Conservation (phyloP, 2,888 invertebrate species). For the Philereme vetulata region DNA sequence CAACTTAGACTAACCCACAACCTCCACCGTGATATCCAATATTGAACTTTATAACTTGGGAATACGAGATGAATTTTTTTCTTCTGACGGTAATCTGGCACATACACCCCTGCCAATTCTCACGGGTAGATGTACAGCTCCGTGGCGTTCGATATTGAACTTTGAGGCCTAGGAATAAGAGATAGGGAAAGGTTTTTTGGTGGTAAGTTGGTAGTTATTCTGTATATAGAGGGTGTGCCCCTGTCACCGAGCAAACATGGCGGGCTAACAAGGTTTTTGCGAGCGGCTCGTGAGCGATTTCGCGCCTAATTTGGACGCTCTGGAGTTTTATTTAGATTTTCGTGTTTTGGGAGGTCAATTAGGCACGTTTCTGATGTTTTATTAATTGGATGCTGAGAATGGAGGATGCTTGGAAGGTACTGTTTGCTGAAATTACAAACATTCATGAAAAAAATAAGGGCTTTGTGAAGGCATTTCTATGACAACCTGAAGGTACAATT, state of each 20-base stretch:
- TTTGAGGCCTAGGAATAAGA: constrained; percentile 44
- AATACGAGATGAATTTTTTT: too few relatives aligned
- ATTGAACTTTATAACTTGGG: too few relatives aligned
- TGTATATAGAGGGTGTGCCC: constrained; percentile 82
- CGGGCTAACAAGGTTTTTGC: constrained; percentile 80
- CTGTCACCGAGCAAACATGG: constrained; percentile 82
- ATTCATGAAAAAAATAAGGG: too few relatives aligned
- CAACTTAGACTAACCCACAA: constrained; percentile 46
- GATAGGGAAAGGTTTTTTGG: constrained; percentile 17
- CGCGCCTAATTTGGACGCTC: constrained; percentile 79
- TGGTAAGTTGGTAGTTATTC: constrained; percentile 55
- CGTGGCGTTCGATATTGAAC: constrained; percentile 40
- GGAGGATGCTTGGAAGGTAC: neutral
- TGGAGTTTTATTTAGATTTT: constrained; percentile 47
- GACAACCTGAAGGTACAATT: too few relatives aligned
- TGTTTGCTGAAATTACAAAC: too few relatives aligned
- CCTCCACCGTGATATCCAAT: too few relatives aligned
- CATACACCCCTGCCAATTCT: constrained; percentile 67
- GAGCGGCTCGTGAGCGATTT: constrained; percentile 77
- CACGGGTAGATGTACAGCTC: constrained; percentile 39
- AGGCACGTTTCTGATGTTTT: constrained; percentile 14
- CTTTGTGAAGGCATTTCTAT: too few relatives aligned
- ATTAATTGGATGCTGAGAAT: constrained; percentile 20
- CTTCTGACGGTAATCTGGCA: constrained; percentile 38
- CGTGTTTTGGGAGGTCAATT: constrained; percentile 21